phyloP scores from a whole-genome alignment of 2,113 vertebrate genomes.

The Scatophagus argus region DNA sequence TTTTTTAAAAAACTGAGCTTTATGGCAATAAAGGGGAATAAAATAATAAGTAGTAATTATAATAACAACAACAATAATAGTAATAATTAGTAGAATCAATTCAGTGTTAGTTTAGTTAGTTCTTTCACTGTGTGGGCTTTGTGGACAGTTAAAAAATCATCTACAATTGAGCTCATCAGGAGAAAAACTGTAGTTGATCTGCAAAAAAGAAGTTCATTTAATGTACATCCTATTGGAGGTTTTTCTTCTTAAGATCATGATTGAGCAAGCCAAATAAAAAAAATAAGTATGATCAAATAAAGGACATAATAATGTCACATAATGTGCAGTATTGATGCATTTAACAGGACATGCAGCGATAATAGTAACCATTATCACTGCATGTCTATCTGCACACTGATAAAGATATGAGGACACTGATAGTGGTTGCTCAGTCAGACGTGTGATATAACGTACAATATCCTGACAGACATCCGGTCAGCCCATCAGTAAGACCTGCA shows the following conservation, averaged over 20 bases:
- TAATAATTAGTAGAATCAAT: too few relatives aligned
- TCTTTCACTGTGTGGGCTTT: background rate
- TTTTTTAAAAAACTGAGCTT: too few relatives aligned
- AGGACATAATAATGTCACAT: background rate
- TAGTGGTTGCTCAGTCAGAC: slow-evolving; percentile 1
- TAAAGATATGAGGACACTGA: slow-evolving; percentile 8
- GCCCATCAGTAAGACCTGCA: background rate
- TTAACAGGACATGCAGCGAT: background rate
- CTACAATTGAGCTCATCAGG: background rate
- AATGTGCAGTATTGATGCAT: background rate
- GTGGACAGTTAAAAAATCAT: background rate
- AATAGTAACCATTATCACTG: background rate
- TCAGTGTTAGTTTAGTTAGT: background rate
- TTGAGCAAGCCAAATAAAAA: background rate
- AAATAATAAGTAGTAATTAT: too few relatives aligned
- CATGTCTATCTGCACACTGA: background rate
- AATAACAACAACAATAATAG: too few relatives aligned
- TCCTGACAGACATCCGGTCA: slow-evolving; percentile 47
- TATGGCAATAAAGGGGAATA: too few relatives aligned
- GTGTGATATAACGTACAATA: slow-evolving; percentile 8
- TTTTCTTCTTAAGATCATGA: background rate
- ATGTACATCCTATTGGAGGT: background rate
- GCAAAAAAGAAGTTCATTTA: background rate
- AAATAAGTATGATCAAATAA: background rate
- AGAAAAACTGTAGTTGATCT: background rate